phyloP scores from a whole-genome alignment of 1,140 invertebrate species.

The Hyles vespertilio region DNA sequence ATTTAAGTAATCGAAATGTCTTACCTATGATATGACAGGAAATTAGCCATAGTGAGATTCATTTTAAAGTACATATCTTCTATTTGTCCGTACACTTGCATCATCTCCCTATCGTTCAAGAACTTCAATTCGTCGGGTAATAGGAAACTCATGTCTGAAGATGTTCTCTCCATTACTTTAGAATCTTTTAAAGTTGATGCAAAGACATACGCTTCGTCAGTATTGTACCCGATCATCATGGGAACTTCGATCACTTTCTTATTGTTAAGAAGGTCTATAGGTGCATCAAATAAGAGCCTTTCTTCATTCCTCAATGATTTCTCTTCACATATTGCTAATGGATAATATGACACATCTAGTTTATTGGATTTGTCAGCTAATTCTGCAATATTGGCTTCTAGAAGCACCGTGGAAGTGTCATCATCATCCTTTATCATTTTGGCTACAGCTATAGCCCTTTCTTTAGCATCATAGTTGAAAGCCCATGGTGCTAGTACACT shows the following conservation, averaged over 20 bases:
- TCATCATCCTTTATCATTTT: constrained; percentile 19
- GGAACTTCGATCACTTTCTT: constrained; percentile 36
- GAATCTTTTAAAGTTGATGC: constrained; percentile 32
- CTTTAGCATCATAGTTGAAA: constrained; percentile 54
- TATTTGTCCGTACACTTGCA: constrained; percentile 35
- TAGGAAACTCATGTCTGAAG: constrained; percentile 32
- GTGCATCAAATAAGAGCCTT: constrained; percentile 36
- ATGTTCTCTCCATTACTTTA: constrained; percentile 28
- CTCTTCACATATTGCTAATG: constrained; percentile 59
- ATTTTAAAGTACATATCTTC: constrained; percentile 51
- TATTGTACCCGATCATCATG: constrained; percentile 58
- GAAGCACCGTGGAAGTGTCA: constrained; percentile 6
- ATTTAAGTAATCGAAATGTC: neutral
- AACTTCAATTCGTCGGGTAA: constrained; percentile 51
- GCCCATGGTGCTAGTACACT: constrained; percentile 54
- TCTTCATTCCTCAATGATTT: constrained; percentile 49
- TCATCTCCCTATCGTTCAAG: constrained; percentile 35
- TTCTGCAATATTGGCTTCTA: constrained; percentile 28
- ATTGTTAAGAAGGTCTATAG: constrained; percentile 31
- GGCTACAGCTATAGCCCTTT: constrained; percentile 31
- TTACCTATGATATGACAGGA: constrained; percentile 55
- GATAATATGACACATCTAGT: constrained; percentile 46
- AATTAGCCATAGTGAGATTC: constrained; percentile 32
- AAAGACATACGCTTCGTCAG: constrained; percentile 60
- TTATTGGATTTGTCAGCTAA: constrained; percentile 35